Evolutionary conservation across 2,797 vertebrate genomes (phyloP), one percentile per base, ranked within the genome.

Genomic region (Poeciliopsis paucimaculata): DNA sequence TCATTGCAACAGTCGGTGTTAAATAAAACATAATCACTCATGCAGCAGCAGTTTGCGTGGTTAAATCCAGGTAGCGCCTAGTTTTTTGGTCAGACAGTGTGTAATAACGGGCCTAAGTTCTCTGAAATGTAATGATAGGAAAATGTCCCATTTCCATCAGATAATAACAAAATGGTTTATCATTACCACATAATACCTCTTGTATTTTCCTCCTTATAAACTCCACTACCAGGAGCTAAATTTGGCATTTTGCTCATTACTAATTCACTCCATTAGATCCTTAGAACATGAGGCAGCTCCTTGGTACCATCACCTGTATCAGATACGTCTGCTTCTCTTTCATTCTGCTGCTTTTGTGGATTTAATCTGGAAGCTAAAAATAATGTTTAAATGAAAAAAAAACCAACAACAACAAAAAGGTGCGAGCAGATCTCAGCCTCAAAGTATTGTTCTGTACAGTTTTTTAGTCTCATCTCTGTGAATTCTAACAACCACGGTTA

Each of bases 261-360:
- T 76, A 75, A 49, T 51, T 90, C 75, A 39, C 76, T 80, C 80
- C 77, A 45, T 73, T 77, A 83, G 28, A 81, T 64, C 72, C 78
- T 81, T 71, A 73, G 26, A 73, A 39, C 12, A 51, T 20, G 20
- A 20, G 36, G 43, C 12, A 43, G 57, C 72, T 74, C 72, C 77
- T 75, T 28, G 82, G 78, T 77, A 72, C 53, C 79, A 78, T 88
- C 85, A 85, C 66, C 81, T 85, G 60, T 31, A 86, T 86, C 76
- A 77, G 62, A 80, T 82, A 82, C 80, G 57, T 79, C 82, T 80
- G 77, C 82, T 87, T 88, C 82, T 77, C 82, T 81, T 87, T 80
- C 28, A 82, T 82, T 55, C 76, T 81, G 86, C 71, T 79, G 13
- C 60, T 47, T 80, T 64, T 80, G 41, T 73, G 23, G 41, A 34